Evolutionary conservation across 2,113 vertebrate genomes (phyloP), one percentile per base, ranked within the genome.

Genomic region (Corythaeola cristata): DNA sequence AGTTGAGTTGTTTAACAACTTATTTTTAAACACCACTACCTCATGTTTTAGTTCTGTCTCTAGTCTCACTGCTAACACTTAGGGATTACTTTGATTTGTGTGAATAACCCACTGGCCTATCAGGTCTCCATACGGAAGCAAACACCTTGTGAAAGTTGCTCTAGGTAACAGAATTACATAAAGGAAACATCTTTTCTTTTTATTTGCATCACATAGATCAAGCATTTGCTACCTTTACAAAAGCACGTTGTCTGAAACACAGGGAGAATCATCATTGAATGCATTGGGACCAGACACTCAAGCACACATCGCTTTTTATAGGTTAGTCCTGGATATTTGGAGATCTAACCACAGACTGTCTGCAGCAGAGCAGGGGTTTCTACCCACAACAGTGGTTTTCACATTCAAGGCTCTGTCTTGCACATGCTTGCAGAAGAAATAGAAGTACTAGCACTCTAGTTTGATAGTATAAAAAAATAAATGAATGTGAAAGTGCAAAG

Each of bases 21-120:
- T 95, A 75, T 63, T 96, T 96, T 96, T 89, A 93, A 93, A 81
- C 77, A 59, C 6, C 4, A 8, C 39, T 88, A 59, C 41, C 15
- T 95, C 35, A 47, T 45, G 30, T 82, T 91, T 87, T 58, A 87
- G 37, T 74, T 90, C 39, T 66, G 39, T 39, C 62, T 85, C 44
- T 33, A 39, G 79, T 58, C 58, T 88, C 2, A 2, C 24, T 92
- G 75, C 55, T 69, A 45, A 71, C 32, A 10, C 55, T 71, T 30
- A 41, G 13, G 35, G 30, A 59, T 73, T 83, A 26, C 45, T 79
- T 89, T 87, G 68, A 44, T 92, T 74, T 91, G 22, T 91, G 86
- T 68, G 73, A 89, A 64, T 44, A 92, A 56, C 35, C n/a, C 1
- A 2, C 15, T 85, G 39, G 24, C 66, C 37, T 76, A 75, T 73